Base-by-base conservation (phyloP, 2,888 invertebrate genomes). In the Cataglyphis livida region DNA sequence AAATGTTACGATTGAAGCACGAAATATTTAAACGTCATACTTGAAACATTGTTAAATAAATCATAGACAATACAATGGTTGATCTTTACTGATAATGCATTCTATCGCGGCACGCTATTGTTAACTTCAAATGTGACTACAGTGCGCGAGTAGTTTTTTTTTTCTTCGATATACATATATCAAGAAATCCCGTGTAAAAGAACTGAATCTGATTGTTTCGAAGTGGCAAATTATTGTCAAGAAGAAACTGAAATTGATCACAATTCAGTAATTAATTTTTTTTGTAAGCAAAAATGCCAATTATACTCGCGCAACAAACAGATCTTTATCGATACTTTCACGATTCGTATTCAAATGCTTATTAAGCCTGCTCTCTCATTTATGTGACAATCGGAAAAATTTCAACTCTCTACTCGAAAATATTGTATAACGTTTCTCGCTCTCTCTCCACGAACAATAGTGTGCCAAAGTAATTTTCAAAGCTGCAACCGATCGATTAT, bases 61-160 rank as follows among this genome's bases (percentile, higher is more conserved):
- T 78, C 68, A 59, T n/a, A n/a, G 15, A 15, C 57, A 70, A 21
- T 44, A 32, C 70, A 21, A 32, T 12, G 18, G 18, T 18, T 70
- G 70, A 78, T 78, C 70, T 70, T 70, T 78, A 76, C 35, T 65
- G 57, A 78, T 78, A 68, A 44, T 57, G 21, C 70, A 78, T 78
- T 78, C 70, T 78, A 78, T 70, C 57, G 21, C 21, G 28, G 70
- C 57, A 41, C 57, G 18, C 41, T 12, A 59, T 70, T 70, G 32
- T 44, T 68, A 12, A 68, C 68, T 57, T 68, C 10, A 76, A 44
- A 59, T 44, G 70, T 78, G 78, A 78, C 44, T 78, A 59, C 44
- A 78, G 68, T 78, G 21, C 70, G 32, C 68, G 15, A 68, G 1
- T 32, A 44, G 44, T 57, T 59, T 44, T 38, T 57, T 65, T 54